Percentiles rank a stretch among this genome's conserved stretches.
Evolutionary conservation across 2,888 invertebrate genomes (phyloP).

Genomic region (Rotaria socialis): DNA sequence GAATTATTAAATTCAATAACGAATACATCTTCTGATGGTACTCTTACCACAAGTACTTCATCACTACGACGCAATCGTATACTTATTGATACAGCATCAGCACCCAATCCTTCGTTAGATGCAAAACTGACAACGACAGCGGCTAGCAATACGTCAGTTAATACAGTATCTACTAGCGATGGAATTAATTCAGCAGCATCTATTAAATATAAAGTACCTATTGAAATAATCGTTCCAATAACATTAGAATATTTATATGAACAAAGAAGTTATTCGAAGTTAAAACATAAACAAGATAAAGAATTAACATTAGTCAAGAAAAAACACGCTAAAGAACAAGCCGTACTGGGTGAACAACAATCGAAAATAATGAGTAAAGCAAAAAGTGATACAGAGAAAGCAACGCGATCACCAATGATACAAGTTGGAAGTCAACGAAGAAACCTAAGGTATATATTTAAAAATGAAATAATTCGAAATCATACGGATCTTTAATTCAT

Average conservation of each 20-base stretch:
- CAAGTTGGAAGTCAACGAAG: neutral
- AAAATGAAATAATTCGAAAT: neutral
- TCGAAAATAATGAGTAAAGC: slow-evolving; percentile 71
- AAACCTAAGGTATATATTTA: neutral
- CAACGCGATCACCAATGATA: neutral
- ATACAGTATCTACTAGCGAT: neutral
- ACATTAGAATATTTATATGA: slow-evolving; percentile 54
- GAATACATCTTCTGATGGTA: neutral
- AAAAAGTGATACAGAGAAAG: slow-evolving; percentile 39
- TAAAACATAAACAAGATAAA: slow-evolving; percentile 88
- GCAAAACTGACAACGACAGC: neutral
- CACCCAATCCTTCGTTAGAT: neutral
- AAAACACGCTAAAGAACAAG: slow-evolving; percentile 84
- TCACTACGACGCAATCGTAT: neutral
- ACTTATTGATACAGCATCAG: neutral
- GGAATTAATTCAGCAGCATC: slow-evolving; percentile 63
- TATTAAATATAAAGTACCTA: neutral
- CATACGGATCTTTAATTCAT: neutral
- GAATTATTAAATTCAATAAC: neutral
- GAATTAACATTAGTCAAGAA: slow-evolving; percentile 77
- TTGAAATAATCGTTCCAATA: slow-evolving; percentile 48
- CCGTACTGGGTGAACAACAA: slow-evolving; percentile 75
- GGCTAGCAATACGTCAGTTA: neutral
- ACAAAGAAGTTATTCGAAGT: slow-evolving; percentile 65
- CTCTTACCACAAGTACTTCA: neutral